Conservation (phyloP, 2,113 vertebrate genomes). For the Chaetodon trifascialis region DNA sequence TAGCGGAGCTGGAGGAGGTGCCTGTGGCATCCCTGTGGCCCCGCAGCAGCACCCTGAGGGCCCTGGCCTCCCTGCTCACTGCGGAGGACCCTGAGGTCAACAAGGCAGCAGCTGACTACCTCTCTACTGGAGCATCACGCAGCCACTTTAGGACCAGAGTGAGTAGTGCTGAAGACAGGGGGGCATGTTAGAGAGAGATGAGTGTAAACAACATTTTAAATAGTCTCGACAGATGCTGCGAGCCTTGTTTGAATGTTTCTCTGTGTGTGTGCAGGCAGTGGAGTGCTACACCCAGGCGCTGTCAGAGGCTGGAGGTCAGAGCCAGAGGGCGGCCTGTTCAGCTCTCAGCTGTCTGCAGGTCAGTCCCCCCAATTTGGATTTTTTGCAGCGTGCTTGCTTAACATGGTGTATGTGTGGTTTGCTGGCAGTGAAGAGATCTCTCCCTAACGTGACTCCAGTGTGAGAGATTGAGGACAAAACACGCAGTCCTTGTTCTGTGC, state of each 20-base stretch:
- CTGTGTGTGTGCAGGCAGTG: conserved; percentile 86
- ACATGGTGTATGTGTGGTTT: not conserved
- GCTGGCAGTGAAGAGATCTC: not conserved
- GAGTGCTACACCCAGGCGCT: conserved; percentile 93
- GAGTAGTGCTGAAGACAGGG: conserved; percentile 40
- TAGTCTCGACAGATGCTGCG: conserved; percentile 65
- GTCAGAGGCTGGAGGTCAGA: conserved; percentile 88
- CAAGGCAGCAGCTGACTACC: conserved; percentile 85
- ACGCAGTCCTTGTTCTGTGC: not conserved
- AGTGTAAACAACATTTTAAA: not conserved
- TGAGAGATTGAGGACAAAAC: not conserved
- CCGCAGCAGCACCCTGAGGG: conserved; percentile 85
- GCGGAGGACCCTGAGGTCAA: conserved; percentile 85
- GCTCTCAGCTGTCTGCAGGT: conserved; percentile 94
- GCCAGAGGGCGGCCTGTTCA: conserved; percentile 91
- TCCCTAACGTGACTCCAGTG: not conserved
- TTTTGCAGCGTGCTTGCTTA: not conserved
- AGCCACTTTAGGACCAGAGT: conserved; percentile 93
- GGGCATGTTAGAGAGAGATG: not conserved
- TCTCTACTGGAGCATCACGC: conserved; percentile 86
- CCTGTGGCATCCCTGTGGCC: conserved; percentile 84
- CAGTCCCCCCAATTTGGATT: conserved; percentile 44
- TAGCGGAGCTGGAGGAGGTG: conserved; percentile 84
- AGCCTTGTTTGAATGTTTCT: conserved; percentile 24
- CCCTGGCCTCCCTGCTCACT: conserved; percentile 89